phyloP scores from a whole-genome alignment of 2,797 vertebrate species.

The Telmatherina bonti region DNA sequence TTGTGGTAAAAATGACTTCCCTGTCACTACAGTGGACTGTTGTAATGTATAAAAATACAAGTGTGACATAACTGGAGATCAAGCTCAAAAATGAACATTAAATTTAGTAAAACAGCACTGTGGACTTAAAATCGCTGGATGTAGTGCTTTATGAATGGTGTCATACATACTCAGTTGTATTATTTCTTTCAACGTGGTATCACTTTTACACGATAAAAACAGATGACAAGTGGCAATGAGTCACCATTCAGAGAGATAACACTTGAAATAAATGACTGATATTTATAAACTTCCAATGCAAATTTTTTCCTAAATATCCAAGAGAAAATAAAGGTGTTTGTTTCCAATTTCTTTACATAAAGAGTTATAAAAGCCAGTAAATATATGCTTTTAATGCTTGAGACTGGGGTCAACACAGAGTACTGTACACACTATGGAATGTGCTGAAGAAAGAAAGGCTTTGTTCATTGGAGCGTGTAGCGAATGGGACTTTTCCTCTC shows the following conservation, averaged over 20 bases:
- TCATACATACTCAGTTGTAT: slow-evolving; percentile 21
- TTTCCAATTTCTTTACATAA: slow-evolving; percentile 7
- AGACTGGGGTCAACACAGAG: slow-evolving; percentile 28
- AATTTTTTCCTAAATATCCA: background rate
- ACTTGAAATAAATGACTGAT: background rate
- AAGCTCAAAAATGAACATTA: slow-evolving; percentile 4
- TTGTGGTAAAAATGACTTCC: background rate
- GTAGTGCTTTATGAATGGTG: slow-evolving; percentile 23
- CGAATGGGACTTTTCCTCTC: slow-evolving; percentile 68
- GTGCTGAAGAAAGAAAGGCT: slow-evolving; percentile 64
- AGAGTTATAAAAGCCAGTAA: background rate
- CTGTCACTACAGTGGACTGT: background rate
- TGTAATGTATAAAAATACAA: background rate
- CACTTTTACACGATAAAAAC: no score
- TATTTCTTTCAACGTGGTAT: no score
- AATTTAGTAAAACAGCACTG: background rate
- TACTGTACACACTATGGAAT: slow-evolving; percentile 62
- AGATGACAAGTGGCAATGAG: no score
- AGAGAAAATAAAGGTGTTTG: background rate
- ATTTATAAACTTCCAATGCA: background rate
- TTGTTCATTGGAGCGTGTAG: slow-evolving; percentile 64
- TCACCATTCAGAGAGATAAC: slow-evolving; percentile 6
- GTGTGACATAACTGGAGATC: background rate
- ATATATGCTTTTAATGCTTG: slow-evolving; percentile 11
- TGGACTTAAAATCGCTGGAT: no score